A percentile compares a stretch with the other conserved stretches of the same genome.
These are phyloP conservation scores for Pelobates fuscus DNA, from an alignment of 2,113 vertebrate species.

Conservation along the genomic window DNA sequence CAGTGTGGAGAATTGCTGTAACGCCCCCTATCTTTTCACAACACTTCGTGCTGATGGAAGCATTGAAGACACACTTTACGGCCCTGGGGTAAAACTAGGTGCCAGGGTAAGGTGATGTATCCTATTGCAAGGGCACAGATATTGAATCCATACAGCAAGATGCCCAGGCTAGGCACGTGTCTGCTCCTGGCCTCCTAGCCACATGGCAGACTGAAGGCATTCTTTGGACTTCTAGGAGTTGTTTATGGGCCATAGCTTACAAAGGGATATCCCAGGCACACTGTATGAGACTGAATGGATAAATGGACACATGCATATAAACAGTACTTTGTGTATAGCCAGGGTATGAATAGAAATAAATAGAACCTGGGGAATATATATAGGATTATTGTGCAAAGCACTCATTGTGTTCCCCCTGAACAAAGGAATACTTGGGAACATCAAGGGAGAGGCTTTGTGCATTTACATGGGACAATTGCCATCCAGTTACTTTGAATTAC, in stretches of 20 bases:
- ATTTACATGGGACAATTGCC: constrained; percentile 53
- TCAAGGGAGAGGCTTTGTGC: constrained; percentile 35
- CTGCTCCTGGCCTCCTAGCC: constrained; percentile 35
- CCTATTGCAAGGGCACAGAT: not conserved
- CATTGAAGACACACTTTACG: not conserved
- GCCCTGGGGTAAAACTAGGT: not conserved
- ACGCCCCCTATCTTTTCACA: constrained; percentile 48
- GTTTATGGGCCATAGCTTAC: not conserved
- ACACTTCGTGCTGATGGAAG: not conserved
- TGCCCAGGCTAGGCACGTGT: constrained; percentile 53
- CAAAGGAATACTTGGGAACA: constrained; percentile 47
- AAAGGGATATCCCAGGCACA: constrained; percentile 47
- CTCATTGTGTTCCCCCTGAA: constrained; percentile 45
- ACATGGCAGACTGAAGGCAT: not conserved
- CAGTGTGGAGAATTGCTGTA: constrained; percentile 54
- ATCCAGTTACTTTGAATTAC: constrained; percentile 55
- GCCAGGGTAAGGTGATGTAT: not conserved
- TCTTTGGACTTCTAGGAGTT: constrained; percentile 26
- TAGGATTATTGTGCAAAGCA: constrained; percentile 13
- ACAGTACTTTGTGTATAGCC: constrained; percentile 44
- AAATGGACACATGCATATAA: constrained; percentile 44
- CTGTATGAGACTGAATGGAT: constrained; percentile 32
- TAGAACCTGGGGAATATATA: not conserved
- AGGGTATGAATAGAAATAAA: constrained; percentile 40
- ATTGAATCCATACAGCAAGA: not conserved